Conservation (phyloP, 2,797 vertebrate genomes). For the Sternarchorhynchus goeldii region DNA sequence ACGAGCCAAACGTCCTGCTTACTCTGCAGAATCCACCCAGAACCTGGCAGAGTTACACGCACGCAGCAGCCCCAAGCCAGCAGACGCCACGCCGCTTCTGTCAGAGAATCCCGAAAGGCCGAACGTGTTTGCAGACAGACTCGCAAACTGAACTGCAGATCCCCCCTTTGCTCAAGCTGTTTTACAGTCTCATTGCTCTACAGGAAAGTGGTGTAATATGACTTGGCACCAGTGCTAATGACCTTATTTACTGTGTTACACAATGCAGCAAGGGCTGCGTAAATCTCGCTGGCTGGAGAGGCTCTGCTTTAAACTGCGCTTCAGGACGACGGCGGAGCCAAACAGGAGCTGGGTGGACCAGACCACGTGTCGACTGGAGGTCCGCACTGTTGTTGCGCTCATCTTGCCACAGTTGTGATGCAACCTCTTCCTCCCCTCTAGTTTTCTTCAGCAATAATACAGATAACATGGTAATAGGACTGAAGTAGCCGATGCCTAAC, state of each 20-base stretch:
- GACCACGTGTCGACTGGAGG: not conserved
- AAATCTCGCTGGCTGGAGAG: slow-evolving; percentile 36
- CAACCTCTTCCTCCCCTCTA: slow-evolving; percentile 2
- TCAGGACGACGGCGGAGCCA: slow-evolving; percentile 12
- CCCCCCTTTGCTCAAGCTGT: not conserved
- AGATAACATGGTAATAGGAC: slow-evolving; percentile 26
- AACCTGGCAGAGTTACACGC: not conserved
- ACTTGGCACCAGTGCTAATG: slow-evolving; percentile 17
- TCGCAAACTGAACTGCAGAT: not conserved
- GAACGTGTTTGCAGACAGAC: not conserved
- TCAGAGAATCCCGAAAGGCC: not conserved
- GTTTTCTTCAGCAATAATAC: slow-evolving; percentile 7
- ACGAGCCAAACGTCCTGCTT: slow-evolving; percentile 19
- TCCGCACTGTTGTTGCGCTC: not conserved
- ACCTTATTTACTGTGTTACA: slow-evolving; percentile 33
- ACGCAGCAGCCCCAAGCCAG: not conserved
- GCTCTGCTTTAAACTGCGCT: slow-evolving; percentile 22
- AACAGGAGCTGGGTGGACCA: slow-evolving; percentile 4
- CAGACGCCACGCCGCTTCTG: too few species aligned
- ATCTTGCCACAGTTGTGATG: slow-evolving; percentile 19
- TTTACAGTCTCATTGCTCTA: slow-evolving; percentile 2
- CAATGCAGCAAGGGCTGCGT: slow-evolving; percentile 16
- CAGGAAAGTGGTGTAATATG: slow-evolving; percentile 24
- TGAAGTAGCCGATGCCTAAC: slow-evolving; percentile 18
- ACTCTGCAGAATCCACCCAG: slow-evolving; percentile 14